A percentile compares a stretch with the other conserved stretches of the same genome.
These are phyloP conservation scores for Oikopleura vanhoeffeni DNA, from an alignment of 23 tunicate genomes.

Conservation along the genomic window DNA sequence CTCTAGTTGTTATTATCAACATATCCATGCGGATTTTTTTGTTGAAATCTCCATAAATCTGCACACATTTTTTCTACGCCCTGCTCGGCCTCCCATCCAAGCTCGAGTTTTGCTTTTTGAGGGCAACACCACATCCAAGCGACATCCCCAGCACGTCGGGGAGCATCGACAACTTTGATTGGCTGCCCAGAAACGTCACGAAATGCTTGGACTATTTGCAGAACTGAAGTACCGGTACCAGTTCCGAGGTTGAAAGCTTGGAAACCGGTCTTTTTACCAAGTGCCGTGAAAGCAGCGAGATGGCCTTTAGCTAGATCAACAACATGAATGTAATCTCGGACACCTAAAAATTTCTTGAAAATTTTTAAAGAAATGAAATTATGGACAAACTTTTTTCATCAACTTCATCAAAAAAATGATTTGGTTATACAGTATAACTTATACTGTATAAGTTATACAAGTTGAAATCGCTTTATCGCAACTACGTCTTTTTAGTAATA, in stretches of 20 bases:
- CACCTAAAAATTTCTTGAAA: constrained; percentile 24
- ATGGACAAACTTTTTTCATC: constrained; percentile 42
- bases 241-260: constrained; percentile 57
- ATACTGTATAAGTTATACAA: too few species aligned
- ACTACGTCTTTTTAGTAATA: too few species aligned
- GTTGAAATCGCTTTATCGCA: too few species aligned
- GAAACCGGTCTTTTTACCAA: constrained; percentile 31
- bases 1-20: neutral
- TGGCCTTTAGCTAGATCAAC: constrained; percentile 81
- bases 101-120: constrained; percentile 32
- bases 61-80: constrained; percentile 53
- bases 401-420: constrained; percentile 35
- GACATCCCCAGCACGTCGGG: constrained; percentile 61
- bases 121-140: constrained; percentile 60
- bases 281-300: constrained; percentile 30
- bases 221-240: constrained; percentile 71
- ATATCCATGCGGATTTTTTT: constrained; percentile 56
- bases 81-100: constrained; percentile 54
- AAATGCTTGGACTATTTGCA: constrained; percentile 56
- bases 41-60: constrained; percentile 72
- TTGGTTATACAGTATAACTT: too few species aligned
- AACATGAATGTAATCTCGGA: constrained; percentile 72
- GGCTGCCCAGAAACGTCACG: constrained; percentile 30
- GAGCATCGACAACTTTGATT: constrained; percentile 37
- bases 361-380: neutral